Percentiles rank a stretch among this genome's conserved stretches.
These are phyloP conservation scores for Hestina assimilis DNA, from an alignment of 1,140 invertebrate genomes.

Conservation along the genomic window DNA sequence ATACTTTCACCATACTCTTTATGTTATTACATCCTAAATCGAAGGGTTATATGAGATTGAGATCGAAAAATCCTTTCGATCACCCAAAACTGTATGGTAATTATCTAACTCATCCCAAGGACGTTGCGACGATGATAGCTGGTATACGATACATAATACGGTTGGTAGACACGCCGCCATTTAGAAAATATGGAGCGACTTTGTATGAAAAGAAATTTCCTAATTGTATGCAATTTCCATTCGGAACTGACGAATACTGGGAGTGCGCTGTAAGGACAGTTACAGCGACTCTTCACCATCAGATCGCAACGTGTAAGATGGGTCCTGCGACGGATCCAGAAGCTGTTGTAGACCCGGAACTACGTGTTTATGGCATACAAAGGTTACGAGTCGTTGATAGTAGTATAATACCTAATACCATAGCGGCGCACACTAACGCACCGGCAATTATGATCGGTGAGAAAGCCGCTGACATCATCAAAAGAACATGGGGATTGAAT, in stretches of 20 bases:
- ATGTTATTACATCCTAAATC: constrained; percentile 88
- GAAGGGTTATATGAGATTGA: constrained; percentile 82
- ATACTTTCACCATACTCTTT: constrained; percentile 83
- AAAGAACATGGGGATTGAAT: constrained; percentile 67
- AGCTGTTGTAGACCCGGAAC: constrained; percentile 86
- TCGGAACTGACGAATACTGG: constrained; percentile 85
- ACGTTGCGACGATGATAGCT: constrained; percentile 83
- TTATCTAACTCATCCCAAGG: constrained; percentile 83
- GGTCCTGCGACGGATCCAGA: constrained; percentile 81
- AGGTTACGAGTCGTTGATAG: constrained; percentile 86
- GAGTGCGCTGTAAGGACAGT: constrained; percentile 84
- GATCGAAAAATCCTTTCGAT: constrained; percentile 84
- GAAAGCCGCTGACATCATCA: constrained; percentile 89
- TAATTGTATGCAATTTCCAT: constrained; percentile 77
- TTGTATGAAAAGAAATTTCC: constrained; percentile 80
- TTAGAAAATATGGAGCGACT: constrained; percentile 79
- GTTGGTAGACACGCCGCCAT: constrained; percentile 80
- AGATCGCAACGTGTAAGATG: constrained; percentile 87
- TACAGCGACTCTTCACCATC: constrained; percentile 84
- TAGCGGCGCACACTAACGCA: constrained; percentile 86
- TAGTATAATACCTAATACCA: constrained; percentile 86
- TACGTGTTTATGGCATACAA: constrained; percentile 84
- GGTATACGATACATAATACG: constrained; percentile 82
- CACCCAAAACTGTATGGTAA: constrained; percentile 87
- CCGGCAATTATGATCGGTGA: constrained; percentile 92